Conservation (phyloP, 2,797 vertebrate species). For the Microchirus variegatus region DNA sequence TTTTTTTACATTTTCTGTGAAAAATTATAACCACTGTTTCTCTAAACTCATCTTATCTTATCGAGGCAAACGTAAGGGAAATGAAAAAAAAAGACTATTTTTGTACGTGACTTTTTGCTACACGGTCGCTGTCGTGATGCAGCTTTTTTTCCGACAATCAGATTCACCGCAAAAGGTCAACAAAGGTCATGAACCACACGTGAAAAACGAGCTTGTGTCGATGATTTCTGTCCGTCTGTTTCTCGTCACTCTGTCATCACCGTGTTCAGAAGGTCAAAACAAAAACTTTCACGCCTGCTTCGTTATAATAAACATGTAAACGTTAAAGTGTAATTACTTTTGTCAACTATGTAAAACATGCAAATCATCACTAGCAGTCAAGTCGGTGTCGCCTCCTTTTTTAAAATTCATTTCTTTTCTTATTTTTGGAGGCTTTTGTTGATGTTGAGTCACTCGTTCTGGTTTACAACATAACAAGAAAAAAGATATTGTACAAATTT, state of each 20-base stretch:
- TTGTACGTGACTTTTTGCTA: constrained; percentile 34
- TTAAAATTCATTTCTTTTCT: neutral
- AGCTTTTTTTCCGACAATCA: too few species aligned
- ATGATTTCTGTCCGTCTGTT: too few species aligned
- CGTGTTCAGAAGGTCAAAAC: too few species aligned
- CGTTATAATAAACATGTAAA: too few species aligned
- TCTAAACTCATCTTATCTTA: constrained; percentile 24
- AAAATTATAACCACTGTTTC: constrained; percentile 22
- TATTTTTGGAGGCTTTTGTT: neutral
- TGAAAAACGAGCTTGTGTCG: too few species aligned
- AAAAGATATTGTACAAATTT: constrained; percentile 1
- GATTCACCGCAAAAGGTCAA: too few species aligned
- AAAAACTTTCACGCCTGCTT: too few species aligned
- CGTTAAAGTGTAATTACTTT: too few species aligned
- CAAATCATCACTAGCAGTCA: too few species aligned
- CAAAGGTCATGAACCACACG: too few species aligned
- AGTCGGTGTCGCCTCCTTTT: neutral
- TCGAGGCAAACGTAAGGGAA: constrained; percentile 19
- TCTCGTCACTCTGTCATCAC: too few species aligned
- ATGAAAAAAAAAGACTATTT: constrained; percentile 38
- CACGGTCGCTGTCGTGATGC: neutral
- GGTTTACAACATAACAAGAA: constrained; percentile 3
- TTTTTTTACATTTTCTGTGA: constrained; percentile 4
- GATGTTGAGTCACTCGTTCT: neutral
- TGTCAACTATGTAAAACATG: too few species aligned